Base-by-base conservation (phyloP, 35 echinoderm and acorn worm species). In the Ptychodera flava region DNA sequence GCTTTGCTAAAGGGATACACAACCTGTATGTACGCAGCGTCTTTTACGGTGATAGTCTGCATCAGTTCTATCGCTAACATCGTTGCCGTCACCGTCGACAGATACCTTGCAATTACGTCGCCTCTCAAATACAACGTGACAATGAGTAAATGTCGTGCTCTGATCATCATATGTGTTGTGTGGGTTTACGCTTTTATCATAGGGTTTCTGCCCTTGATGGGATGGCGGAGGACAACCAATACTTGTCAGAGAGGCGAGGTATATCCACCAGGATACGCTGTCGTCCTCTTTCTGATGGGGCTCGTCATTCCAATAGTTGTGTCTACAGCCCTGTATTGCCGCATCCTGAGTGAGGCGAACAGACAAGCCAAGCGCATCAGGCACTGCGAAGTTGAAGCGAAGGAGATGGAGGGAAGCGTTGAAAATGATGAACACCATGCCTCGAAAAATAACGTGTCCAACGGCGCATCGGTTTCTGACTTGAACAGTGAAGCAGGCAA, bases 151-250 rank as follows among this genome's bases (percentile, higher is more conserved):
- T 15, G 30, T 0, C 14, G 45, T 28, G 31, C 83, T 33, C 16
- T 84, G 29, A 1, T 85, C 0, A 34, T 36, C 0, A 90, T 83
- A 27, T 16, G 6, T 6, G 22, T 64, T 6, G 45, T 22, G 22
- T 64, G 45, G 45, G 6, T 22, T 6, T 64, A 12, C 6, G 45
- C 45, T 64, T 6, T 22, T 22, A 22, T 64, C 29, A 85, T 93
- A 28, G 92, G 92, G 22, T 93, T 93, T 82, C 76, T 93, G 27
- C 92, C 92, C 14, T 88, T 90, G 78, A 75, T 93, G 45, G 92
- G 92, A 12, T 93, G 92, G 92, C 85, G 45, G 22, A 22, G 45
- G 22, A 64, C 6, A 64, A 12, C 45, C 45, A 64, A 64, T 22
- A 64, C 45, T 12, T 64, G 45, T 22, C 45, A 64, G 22, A 64